Percentiles rank a stretch among this genome's conserved stretches.
phyloP scores from a whole-genome alignment of 2,797 vertebrate species.

The Cryptoblepharus egeriae region DNA sequence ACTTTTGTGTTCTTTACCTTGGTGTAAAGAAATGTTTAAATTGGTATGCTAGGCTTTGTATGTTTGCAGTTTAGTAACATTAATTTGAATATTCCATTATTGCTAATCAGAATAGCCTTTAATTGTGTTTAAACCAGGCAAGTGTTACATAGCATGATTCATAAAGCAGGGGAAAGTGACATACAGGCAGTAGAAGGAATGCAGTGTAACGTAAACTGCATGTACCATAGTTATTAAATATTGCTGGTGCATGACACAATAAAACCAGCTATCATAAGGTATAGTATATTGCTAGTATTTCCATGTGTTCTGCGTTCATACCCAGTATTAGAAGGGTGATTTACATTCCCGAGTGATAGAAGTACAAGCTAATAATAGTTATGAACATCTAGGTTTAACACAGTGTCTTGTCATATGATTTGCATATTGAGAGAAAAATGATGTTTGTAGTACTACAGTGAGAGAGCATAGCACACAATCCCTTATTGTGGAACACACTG shows the following conservation, averaged over 20 bases:
- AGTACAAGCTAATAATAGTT: not conserved
- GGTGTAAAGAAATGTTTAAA: not conserved
- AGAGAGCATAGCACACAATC: not conserved
- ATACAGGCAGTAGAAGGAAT: not conserved
- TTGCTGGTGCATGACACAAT: not conserved
- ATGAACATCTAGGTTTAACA: not conserved
- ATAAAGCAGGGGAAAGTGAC: not conserved
- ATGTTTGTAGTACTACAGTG: not conserved
- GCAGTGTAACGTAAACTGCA: not conserved
- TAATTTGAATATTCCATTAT: not conserved
- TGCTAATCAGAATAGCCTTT: not conserved
- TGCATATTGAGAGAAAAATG: not conserved
- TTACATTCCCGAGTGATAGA: not conserved
- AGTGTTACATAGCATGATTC: not conserved
- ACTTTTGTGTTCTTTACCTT: slow-evolving; percentile 34
- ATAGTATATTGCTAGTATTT: not conserved
- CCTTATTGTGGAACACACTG: too few species aligned
- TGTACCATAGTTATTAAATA: not conserved
- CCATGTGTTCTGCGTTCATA: not conserved
- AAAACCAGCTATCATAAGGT: not conserved
- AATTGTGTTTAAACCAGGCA: not conserved
- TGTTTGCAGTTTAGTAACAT: not conserved
- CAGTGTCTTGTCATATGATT: not conserved
- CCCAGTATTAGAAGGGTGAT: not conserved
- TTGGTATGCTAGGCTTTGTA: not conserved